A percentile compares a stretch with the other conserved stretches of the same genome.
These are phyloP conservation scores for Drosophila fulvimacula DNA, from an alignment of 2,888 invertebrate genomes.

Conservation along the genomic window DNA sequence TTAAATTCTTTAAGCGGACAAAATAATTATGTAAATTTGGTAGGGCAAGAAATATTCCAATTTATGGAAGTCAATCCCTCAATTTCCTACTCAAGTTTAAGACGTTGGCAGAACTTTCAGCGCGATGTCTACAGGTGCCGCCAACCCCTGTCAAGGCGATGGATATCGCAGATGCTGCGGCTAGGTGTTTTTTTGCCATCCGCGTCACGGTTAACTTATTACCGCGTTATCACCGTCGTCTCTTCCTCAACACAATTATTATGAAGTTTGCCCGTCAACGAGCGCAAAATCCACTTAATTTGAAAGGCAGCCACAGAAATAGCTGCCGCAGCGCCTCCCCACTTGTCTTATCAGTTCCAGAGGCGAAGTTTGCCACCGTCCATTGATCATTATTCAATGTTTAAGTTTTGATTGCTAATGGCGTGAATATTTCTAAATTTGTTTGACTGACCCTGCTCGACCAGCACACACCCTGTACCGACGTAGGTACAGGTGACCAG, in stretches of 20 bases:
- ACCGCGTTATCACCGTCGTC: slow-evolving; percentile 45
- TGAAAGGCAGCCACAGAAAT: slow-evolving; percentile 27
- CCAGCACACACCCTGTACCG: not conserved
- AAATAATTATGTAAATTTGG: slow-evolving; percentile 72
- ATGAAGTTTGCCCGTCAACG: slow-evolving; percentile 64
- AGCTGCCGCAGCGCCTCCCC: not conserved
- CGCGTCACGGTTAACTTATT: slow-evolving; percentile 61
- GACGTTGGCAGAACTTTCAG: slow-evolving; percentile 29
- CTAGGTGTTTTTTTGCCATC: slow-evolving; percentile 56
- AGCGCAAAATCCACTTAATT: slow-evolving; percentile 63
- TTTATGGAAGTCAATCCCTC: slow-evolving; percentile 49
- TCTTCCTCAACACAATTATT: slow-evolving; percentile 60
- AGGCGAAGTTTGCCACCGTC: slow-evolving; percentile 49
- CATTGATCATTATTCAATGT: slow-evolving; percentile 68
- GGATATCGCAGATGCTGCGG: slow-evolving; percentile 14
- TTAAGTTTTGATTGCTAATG: slow-evolving; percentile 36
- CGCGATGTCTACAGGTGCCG: slow-evolving; percentile 25
- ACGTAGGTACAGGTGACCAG: too few species aligned
- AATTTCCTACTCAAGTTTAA: slow-evolving; percentile 39
- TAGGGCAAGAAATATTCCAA: slow-evolving; percentile 45
- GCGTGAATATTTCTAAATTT: not conserved
- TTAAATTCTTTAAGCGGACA: slow-evolving; percentile 58
- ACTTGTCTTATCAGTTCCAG: slow-evolving; percentile 18
- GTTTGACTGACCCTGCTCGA: not conserved
- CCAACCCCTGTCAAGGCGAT: slow-evolving; percentile 47